Percentiles rank a stretch among this genome's conserved stretches.
Conservation (phyloP, 1,140 invertebrate species). For the Ephestia elutella region DNA sequence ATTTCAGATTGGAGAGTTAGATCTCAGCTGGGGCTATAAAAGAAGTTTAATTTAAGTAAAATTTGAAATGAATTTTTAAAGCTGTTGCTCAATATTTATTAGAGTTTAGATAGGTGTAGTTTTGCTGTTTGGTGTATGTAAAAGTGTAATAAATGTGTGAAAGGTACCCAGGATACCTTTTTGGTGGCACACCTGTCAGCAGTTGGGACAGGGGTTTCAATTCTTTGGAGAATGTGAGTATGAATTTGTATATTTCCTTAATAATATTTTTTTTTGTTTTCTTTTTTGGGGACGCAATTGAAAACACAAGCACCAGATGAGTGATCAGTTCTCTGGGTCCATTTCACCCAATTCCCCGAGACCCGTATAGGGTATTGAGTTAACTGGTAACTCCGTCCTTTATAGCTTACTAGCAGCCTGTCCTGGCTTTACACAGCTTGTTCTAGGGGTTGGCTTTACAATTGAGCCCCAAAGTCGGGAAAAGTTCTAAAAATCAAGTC, state of each 20-base stretch:
- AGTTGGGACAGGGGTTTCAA: slow-evolving; percentile 68
- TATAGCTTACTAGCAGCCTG: no score
- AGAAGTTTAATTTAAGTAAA: not conserved
- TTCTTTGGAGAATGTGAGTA: slow-evolving; percentile 67
- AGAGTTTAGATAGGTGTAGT: slow-evolving; percentile 19
- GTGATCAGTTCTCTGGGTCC: no score
- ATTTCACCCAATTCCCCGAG: no score
- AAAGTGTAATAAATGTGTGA: slow-evolving; percentile 60
- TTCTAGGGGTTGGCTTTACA: no score
- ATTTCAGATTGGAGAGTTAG: slow-evolving; percentile 1
- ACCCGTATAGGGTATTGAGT: no score
- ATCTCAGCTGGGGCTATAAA: not conserved
- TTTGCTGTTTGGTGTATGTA: slow-evolving; percentile 24
- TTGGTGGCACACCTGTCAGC: slow-evolving; percentile 62
- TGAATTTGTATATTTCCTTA: slow-evolving; percentile 1
- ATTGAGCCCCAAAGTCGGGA: no score
- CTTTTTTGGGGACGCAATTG: no score
- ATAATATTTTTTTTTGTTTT: slow-evolving; percentile 10
- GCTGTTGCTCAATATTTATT: slow-evolving; percentile 38
- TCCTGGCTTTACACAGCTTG: no score
- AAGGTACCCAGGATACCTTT: slow-evolving; percentile 59
- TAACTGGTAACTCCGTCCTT: no score
- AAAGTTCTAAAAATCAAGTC: no score
- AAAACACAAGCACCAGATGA: no score
- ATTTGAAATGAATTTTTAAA: slow-evolving; percentile 30